Percentiles rank a stretch among this genome's conserved stretches.
Conservation (phyloP, 2,113 vertebrate species). For the Corvus hawaiiensis region DNA sequence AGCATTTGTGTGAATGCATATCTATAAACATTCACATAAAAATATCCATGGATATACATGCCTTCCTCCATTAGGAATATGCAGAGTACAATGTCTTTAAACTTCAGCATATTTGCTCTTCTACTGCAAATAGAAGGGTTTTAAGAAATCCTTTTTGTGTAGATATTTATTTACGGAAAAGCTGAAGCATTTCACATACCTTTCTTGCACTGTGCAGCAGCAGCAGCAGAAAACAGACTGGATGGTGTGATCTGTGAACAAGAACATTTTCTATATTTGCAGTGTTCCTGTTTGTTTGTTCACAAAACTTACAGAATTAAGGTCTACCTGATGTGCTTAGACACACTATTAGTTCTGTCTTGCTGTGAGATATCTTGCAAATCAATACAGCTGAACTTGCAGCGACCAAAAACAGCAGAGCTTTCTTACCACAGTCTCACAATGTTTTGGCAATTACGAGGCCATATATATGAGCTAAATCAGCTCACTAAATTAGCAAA, state of each 20-base stretch:
- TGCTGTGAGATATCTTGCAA: not conserved
- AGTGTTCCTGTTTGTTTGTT: not conserved
- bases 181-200: slow-evolving; percentile 47
- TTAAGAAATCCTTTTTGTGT: not conserved
- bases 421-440: not conserved
- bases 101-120: not conserved
- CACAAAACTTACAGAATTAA: not conserved
- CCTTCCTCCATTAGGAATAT: not conserved
- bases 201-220: slow-evolving; percentile 67
- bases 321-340: not conserved
- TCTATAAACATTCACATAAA: not conserved
- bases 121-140: not conserved
- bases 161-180: not conserved
- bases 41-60: not conserved
- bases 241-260: slow-evolving; percentile 70
- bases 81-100: not conserved
- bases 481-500: not conserved
- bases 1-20: not conserved
- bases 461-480: not conserved
- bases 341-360: not conserved
- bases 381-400: not conserved
- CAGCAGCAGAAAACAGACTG: slow-evolving; percentile 74
- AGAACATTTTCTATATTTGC: slow-evolving; percentile 23
- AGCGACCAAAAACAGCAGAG: not conserved
- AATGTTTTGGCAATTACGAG: not conserved